phyloP scores from a whole-genome alignment of 2,797 vertebrate genomes.

The Lepilemur ruficaudatus region DNA sequence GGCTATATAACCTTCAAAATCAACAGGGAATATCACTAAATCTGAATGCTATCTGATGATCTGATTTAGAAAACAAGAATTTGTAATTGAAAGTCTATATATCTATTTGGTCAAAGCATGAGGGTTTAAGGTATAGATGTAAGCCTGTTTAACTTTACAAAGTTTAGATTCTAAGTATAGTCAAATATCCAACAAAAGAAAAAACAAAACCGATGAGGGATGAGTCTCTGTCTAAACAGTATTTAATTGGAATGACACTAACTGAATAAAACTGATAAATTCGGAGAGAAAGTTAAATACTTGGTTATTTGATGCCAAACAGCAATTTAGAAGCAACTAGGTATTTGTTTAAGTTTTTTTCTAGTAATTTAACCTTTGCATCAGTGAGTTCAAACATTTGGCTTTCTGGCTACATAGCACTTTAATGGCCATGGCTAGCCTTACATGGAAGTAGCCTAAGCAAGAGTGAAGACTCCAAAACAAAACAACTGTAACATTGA shows the following conservation, averaged over 20 bases:
- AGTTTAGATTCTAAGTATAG: background rate
- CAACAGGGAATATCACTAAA: conserved; percentile 16
- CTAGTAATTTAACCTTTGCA: background rate
- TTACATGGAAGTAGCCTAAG: background rate
- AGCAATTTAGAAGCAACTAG: conserved; percentile 4
- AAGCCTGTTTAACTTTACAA: background rate
- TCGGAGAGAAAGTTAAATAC: conserved; percentile 2
- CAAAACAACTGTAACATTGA: background rate
- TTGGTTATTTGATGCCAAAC: conserved; percentile 18
- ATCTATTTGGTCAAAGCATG: background rate
- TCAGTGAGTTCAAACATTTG: background rate
- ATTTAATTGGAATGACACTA: background rate
- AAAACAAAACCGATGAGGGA: background rate
- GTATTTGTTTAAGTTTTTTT: background rate
- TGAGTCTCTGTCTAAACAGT: background rate
- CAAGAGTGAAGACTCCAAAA: background rate
- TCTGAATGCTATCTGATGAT: background rate
- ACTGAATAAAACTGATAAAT: background rate
- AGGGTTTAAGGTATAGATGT: background rate
- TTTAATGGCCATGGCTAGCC: background rate
- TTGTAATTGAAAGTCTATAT: background rate
- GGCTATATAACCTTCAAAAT: conserved; percentile 17
- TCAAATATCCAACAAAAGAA: background rate
- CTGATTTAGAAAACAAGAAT: conserved; percentile 15
- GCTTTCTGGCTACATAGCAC: background rate